Evolutionary conservation across 1,140 invertebrate species (phyloP).

Genomic region (Polyergus mexicanus): DNA sequence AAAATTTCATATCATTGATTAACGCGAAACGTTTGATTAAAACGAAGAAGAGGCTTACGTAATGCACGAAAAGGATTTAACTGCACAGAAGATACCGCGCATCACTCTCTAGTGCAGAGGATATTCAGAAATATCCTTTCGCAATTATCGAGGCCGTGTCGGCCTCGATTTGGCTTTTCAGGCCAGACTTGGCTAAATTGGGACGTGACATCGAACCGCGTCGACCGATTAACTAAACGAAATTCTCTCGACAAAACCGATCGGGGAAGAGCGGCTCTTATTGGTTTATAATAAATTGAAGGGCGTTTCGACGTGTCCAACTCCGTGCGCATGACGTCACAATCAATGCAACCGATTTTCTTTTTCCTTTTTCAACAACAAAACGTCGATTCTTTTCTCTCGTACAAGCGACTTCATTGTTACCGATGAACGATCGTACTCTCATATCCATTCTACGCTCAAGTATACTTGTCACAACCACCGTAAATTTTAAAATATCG

Average conservation of each 20-base stretch:
- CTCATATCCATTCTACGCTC: conserved; percentile 37
- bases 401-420: conserved; percentile 46
- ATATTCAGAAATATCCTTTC: conserved; percentile 60
- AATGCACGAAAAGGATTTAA: conserved; percentile 48
- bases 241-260: conserved; percentile 67
- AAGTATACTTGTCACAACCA: conserved; percentile 20
- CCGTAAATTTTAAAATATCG: conserved; percentile 32
- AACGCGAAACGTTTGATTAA: conserved; percentile 23
- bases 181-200: conserved; percentile 71
- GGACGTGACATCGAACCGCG: conserved; percentile 73
- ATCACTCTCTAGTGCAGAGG: not conserved
- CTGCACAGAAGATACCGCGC: conserved; percentile 26
- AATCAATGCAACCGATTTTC: conserved; percentile 31
- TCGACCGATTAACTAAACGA: conserved; percentile 76
- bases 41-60: conserved; percentile 38
- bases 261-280: conserved; percentile 64
- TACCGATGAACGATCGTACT: conserved; percentile 48
- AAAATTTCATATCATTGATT: conserved; percentile 22
- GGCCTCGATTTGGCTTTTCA: conserved; percentile 58
- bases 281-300: conserved; percentile 73
- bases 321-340: conserved; percentile 54
- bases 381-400: conserved; percentile 51
- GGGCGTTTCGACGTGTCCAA: conserved; percentile 56
- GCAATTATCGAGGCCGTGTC: conserved; percentile 54
- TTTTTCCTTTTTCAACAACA: conserved; percentile 41